These are phyloP conservation scores for Tetanocera ferruginea DNA, from an alignment of 2,888 invertebrate genomes.

Conservation along the genomic window DNA sequence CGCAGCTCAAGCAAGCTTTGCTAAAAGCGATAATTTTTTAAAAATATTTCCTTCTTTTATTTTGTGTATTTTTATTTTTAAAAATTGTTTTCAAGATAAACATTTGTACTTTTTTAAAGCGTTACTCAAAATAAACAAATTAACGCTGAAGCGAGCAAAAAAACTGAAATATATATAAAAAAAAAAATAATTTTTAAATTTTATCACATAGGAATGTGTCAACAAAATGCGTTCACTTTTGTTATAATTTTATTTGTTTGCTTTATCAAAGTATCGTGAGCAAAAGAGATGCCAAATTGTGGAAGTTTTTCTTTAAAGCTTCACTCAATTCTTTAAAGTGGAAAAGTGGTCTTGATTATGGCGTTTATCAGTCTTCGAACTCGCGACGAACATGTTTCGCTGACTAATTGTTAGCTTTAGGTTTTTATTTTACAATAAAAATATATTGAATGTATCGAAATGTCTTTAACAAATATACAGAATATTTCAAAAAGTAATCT, in stretches of 20 bases:
- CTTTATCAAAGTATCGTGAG: not conserved
- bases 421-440: not conserved
- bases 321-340: not conserved
- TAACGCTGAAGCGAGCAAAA: constrained; percentile 22
- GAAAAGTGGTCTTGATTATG: no score
- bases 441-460: no score
- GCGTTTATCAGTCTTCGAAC: constrained; percentile 7
- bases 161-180: not conserved
- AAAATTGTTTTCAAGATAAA: not conserved
- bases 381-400: not conserved
- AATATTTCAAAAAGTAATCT: no score
- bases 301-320: not conserved
- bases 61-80: not conserved
- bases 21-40: constrained; percentile 33
- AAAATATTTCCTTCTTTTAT: not conserved
- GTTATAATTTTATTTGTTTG: not conserved
- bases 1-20: not conserved
- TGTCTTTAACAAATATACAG: no score
- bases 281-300: not conserved
- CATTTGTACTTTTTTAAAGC: not conserved
- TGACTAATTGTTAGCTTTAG: not conserved
- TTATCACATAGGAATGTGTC: constrained; percentile 32
- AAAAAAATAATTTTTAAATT: constrained; percentile 13
- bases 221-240: constrained; percentile 25
- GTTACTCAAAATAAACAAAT: constrained; percentile 20